Evolutionary conservation across 2,797 vertebrate species (phyloP).

Genomic region (Carcharodon carcharias): DNA sequence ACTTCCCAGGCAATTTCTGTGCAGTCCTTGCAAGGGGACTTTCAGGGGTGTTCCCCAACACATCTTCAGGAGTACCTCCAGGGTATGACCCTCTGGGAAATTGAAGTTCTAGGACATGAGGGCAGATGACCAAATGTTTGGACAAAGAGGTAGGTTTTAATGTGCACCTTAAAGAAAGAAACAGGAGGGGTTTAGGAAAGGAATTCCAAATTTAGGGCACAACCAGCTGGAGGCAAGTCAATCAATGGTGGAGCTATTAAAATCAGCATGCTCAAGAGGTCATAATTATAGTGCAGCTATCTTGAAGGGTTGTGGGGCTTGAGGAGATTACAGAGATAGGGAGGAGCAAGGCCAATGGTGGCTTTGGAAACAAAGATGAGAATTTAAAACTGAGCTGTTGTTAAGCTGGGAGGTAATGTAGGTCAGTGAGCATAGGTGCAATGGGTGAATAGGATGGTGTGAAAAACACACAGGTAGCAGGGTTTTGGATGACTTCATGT

Average conservation of each 20-base stretch:
- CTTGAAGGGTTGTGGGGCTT: background rate
- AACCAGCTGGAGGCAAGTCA: background rate
- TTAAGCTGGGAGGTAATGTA: background rate
- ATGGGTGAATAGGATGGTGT: background rate
- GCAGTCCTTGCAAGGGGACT: no score
- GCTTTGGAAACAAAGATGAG: background rate
- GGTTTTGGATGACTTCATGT: background rate
- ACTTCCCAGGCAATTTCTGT: no score
- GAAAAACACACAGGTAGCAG: background rate
- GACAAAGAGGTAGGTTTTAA: background rate
- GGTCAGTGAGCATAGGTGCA: background rate
- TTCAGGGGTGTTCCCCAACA: no score
- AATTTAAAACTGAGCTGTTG: background rate
- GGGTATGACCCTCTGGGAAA: no score
- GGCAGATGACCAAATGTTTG: background rate
- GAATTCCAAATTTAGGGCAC: background rate
- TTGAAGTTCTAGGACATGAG: no score
- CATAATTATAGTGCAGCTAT: background rate
- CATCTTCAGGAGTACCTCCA: no score
- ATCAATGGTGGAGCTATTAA: background rate
- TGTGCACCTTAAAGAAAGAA: background rate
- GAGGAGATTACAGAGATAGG: background rate
- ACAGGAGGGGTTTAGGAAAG: background rate
- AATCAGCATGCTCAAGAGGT: background rate
- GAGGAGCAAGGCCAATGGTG: background rate